Evolutionary conservation across 2,113 vertebrate species (phyloP), one percentile per base, ranked within the genome.

Genomic region (Salvator merianae): DNA sequence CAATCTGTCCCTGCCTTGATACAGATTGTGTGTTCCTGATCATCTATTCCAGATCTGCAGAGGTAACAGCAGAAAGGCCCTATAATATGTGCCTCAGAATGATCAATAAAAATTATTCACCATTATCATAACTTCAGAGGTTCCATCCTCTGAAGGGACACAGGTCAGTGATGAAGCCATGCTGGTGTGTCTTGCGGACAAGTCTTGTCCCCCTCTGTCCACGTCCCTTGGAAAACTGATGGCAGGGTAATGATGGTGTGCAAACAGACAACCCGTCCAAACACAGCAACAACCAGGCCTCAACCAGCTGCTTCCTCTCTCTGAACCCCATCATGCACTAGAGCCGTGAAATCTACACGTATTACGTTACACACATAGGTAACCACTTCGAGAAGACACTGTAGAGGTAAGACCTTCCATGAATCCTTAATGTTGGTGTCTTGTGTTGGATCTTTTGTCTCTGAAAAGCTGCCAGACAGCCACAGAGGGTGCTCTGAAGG

Each of bases 281-380:
- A 28, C 89, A 90, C 47, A 30, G 55, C 55, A 13, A 40, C 24
- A 18, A 72, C 36, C 22, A 53, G 36, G 87, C 77, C 62, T 70
- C 77, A 50, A 68, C 76, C 62, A 93, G 83, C 87, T 93, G 91
- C 71, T 53, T 84, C 74, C 84, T 92, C 38, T 73, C 50, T 2
- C 28, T 94, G 79, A 53, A 78, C 7, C 36, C 89, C 13, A 53
- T 85, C 30, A 82, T 88, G 69, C 93, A 89, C 88, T 53, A 66
- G 53, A 82, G 85, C 2, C 86, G 84, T 40, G 50, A 55, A n/a
- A 40, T 32, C 26, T 63, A 63, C 22, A 34, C 76, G 10, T 92
- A 92, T 70, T 82, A 81, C 40, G 83, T 94, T 68, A 91, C 75
- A 26, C 93, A 94, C 87, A 40, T 88, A 62, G 59, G 76, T 9